Percentiles rank a stretch among this genome's conserved stretches.
Conservation (phyloP, 2,888 invertebrate genomes). For the Suillia variegata region DNA sequence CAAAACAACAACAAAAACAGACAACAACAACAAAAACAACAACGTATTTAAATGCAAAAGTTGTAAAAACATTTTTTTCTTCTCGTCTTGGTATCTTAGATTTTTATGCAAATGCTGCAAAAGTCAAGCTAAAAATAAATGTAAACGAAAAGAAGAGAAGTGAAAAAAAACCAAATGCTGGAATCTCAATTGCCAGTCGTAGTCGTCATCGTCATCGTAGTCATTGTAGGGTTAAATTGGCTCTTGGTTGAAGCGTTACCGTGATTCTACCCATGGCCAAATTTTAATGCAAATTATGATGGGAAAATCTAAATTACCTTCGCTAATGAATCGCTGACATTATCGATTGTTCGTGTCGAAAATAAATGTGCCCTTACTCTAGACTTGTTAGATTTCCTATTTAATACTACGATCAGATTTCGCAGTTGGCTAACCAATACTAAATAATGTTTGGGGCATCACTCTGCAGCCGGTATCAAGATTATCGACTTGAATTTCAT, state of each 20-base stretch:
- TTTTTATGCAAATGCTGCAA: slow-evolving; percentile 1
- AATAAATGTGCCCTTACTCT: background rate
- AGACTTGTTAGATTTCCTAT: slow-evolving; percentile 4
- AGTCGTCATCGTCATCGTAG: background rate
- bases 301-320: slow-evolving; percentile 52
- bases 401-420: too few relatives aligned
- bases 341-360: slow-evolving; percentile 23
- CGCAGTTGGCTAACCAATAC: too few relatives aligned
- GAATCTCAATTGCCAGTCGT: too few relatives aligned
- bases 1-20: background rate
- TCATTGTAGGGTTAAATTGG: slow-evolving; percentile 49
- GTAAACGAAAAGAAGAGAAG: too few relatives aligned
- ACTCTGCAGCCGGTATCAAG: too few relatives aligned
- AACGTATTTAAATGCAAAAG: slow-evolving; percentile 2
- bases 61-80: background rate
- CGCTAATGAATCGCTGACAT: slow-evolving; percentile 45
- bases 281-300: slow-evolving; percentile 57
- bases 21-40: background rate
- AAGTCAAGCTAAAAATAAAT: background rate
- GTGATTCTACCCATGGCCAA: slow-evolving; percentile 39
- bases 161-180: too few relatives aligned
- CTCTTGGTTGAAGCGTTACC: slow-evolving; percentile 24
- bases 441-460: too few relatives aligned
- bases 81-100: too few relatives aligned
- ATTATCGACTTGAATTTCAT: too few relatives aligned